Evolutionary conservation across 1,140 invertebrate species (phyloP).

Genomic region (Lasaia peninsularis): DNA sequence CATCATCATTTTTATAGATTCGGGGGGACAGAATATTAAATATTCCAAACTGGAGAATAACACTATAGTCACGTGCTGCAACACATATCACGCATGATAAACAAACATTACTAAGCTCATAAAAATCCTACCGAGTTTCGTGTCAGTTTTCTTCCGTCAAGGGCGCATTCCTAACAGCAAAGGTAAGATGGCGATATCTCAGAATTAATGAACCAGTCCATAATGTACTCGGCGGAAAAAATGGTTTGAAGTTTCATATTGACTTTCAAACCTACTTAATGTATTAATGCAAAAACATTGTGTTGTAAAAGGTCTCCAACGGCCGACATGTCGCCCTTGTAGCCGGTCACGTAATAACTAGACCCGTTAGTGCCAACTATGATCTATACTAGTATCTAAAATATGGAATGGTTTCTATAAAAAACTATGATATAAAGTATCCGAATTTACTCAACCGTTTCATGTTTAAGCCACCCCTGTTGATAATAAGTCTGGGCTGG

Average conservation of each 20-base stretch:
- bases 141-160: neutral
- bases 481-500: no score
- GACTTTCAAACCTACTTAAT: constrained; percentile 16
- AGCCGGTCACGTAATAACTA: constrained; percentile 2
- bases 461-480: no score
- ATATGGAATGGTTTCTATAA: no score
- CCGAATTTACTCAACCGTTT: no score
- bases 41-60: no score
- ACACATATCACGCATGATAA: neutral
- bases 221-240: neutral
- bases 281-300: constrained; percentile 15
- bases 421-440: no score
- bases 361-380: constrained; percentile 9
- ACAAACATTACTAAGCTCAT: neutral
- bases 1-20: no score
- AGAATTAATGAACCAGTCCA: neutral
- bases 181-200: neutral
- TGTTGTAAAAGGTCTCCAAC: constrained; percentile 22
- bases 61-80: no score
- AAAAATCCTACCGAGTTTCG: neutral
- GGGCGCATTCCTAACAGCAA: constrained; percentile 1
- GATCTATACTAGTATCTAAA: neutral
- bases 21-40: no score
- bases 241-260: constrained; percentile 15
- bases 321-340: constrained; percentile 20